These are phyloP conservation scores for Hoplodrina blanda DNA, from an alignment of 2,888 invertebrate genomes.

Conservation along the genomic window DNA sequence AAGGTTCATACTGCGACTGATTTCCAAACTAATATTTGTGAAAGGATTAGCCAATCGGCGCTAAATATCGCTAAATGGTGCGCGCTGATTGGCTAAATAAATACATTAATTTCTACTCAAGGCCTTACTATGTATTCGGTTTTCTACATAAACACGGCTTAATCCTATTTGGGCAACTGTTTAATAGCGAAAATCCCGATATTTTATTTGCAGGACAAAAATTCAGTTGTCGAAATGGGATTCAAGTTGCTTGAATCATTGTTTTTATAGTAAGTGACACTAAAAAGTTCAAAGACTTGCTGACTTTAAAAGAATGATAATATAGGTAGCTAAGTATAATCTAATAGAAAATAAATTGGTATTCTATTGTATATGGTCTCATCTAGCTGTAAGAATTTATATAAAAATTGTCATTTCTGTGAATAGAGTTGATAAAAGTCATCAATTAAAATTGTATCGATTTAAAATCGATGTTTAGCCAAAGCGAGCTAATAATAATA, in stretches of 20 bases:
- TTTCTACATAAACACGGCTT: constrained; percentile 14
- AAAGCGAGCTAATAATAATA: constrained; percentile 55
- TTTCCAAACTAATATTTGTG: constrained; percentile 36
- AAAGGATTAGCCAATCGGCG: background rate
- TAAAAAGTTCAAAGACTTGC: constrained; percentile 60
- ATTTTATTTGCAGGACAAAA: background rate
- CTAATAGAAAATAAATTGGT: constrained; percentile 56
- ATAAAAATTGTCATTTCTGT: constrained; percentile 43
- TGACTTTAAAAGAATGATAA: constrained; percentile 48
- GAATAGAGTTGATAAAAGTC: constrained; percentile 48
- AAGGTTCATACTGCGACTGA: constrained; percentile 38
- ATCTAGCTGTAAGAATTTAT: constrained; percentile 61
- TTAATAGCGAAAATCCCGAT: background rate
- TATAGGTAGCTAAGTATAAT: constrained; percentile 59
- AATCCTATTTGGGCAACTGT: constrained; percentile 1
- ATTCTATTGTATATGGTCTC: constrained; percentile 67
- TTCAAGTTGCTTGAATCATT: constrained; percentile 31
- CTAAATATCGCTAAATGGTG: no score
- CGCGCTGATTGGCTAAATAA: no score
- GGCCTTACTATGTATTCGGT: constrained; percentile 32
- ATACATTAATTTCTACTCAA: constrained; percentile 28
- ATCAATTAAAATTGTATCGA: constrained; percentile 51
- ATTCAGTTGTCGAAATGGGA: background rate
- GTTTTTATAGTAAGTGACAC: constrained; percentile 36
- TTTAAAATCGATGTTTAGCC: constrained; percentile 62